A percentile compares a stretch with the other conserved stretches of the same genome.
Conservation (phyloP, 2,797 vertebrate species). For the Acridotheres tristis region DNA sequence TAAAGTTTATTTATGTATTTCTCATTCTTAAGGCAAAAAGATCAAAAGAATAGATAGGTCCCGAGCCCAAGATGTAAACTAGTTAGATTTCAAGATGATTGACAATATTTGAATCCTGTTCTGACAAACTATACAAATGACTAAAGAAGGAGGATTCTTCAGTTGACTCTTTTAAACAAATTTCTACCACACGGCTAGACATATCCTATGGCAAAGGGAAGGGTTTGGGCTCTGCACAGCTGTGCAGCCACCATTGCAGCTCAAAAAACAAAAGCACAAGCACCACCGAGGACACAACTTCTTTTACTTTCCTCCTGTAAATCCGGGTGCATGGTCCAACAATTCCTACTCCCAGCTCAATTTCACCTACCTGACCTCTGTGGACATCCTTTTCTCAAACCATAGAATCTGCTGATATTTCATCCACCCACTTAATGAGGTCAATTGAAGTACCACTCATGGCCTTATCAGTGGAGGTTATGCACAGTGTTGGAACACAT, state of each 20-base stretch:
- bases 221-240: not conserved
- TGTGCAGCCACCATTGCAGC: not conserved
- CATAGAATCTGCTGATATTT: not conserved
- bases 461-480: not conserved
- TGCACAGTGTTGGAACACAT: not conserved
- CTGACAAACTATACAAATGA: conserved; percentile 26
- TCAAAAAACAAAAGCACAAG: not conserved
- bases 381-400: not conserved
- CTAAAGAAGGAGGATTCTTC: conserved; percentile 1
- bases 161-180: not conserved
- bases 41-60: conserved; percentile 41
- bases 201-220: not conserved
- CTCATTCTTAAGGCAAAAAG: conserved; percentile 46
- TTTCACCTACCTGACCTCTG: not conserved
- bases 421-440: not conserved
- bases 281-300: not conserved
- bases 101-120: conserved; percentile 30
- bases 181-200: not conserved
- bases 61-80: conserved; percentile 7
- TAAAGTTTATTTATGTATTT: conserved; percentile 31
- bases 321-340: not conserved
- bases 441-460: not conserved
- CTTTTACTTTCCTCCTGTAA: not conserved
- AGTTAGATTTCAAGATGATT: conserved; percentile 23
- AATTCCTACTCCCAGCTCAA: not conserved